Percentiles rank a stretch among this genome's conserved stretches.
Conservation (phyloP, 2,113 vertebrate species). For the Phylloscopus whistleri region DNA sequence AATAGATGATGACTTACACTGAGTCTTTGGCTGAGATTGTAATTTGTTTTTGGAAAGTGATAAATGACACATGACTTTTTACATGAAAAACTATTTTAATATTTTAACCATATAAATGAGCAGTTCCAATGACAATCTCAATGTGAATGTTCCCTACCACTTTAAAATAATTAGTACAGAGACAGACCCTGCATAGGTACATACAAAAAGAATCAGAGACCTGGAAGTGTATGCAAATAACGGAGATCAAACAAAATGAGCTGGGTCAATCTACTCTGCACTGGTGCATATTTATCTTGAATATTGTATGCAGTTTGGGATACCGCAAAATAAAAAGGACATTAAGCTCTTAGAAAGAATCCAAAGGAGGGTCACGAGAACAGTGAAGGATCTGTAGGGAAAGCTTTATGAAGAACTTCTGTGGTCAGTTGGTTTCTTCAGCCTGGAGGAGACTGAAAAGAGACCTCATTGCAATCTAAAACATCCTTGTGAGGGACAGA, state of each 20-base stretch:
- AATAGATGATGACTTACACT: background rate
- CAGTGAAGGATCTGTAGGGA: background rate
- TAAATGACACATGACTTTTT: background rate
- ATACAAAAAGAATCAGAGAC: background rate
- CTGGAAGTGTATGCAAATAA: background rate
- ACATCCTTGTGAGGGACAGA: background rate
- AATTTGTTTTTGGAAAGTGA: background rate
- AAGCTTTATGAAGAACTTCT: background rate
- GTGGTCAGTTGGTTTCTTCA: background rate
- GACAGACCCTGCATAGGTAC: background rate
- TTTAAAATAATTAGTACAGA: background rate
- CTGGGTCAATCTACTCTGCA: background rate
- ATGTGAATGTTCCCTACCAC: background rate
- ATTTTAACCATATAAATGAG: background rate
- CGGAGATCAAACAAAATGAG: background rate
- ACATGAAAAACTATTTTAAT: background rate
- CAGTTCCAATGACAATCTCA: background rate
- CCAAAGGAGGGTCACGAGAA: background rate
- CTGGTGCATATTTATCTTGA: background rate
- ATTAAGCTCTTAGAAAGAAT: background rate
- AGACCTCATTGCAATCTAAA: background rate
- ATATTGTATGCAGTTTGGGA: background rate
- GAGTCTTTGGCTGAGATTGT: background rate
- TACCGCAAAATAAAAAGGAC: background rate
- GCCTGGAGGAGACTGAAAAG: background rate